Conservation (phyloP, 2,113 vertebrate genomes). For the Hydrolagus affinis region DNA sequence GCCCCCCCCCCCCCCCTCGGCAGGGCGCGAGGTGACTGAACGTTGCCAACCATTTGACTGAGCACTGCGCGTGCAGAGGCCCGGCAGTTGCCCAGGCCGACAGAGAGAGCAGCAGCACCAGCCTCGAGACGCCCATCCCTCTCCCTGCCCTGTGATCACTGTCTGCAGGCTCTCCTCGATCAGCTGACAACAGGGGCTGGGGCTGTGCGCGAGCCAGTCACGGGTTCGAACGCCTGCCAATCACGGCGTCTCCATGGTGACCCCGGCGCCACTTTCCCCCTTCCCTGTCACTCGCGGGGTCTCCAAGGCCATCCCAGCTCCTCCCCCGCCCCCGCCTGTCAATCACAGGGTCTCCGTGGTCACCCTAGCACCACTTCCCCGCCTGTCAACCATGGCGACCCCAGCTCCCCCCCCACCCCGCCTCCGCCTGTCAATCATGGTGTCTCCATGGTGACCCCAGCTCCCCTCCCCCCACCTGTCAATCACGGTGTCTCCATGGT, state of each 20-base stretch:
- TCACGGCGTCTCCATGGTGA: neutral
- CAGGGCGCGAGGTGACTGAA: too few species aligned
- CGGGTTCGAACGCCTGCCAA: too few species aligned
- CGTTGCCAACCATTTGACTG: neutral
- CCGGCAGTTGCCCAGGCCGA: too few species aligned
- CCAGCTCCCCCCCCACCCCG: too few species aligned
- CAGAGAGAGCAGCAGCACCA: neutral
- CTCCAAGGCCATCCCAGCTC: neutral
- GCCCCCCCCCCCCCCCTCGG: too few species aligned
- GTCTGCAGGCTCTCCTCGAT: neutral
- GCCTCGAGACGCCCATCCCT: neutral
- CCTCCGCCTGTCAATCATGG: neutral
- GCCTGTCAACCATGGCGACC: too few species aligned
- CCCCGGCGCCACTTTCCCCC: neutral
- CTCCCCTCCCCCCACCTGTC: neutral
- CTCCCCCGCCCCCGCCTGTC: neutral
- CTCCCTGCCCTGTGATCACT: neutral
- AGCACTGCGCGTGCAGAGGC: conserved; percentile 12
- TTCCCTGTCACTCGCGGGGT: too few species aligned
- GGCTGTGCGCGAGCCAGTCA: neutral
- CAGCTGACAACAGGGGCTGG: neutral
- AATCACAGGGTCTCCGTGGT: neutral
- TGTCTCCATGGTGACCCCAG: neutral
- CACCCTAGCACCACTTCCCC: neutral
- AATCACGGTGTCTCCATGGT: too few species aligned